Evolutionary conservation across 2,113 vertebrate genomes (phyloP).

Genomic region (Tretioscincus oriximinensis): DNA sequence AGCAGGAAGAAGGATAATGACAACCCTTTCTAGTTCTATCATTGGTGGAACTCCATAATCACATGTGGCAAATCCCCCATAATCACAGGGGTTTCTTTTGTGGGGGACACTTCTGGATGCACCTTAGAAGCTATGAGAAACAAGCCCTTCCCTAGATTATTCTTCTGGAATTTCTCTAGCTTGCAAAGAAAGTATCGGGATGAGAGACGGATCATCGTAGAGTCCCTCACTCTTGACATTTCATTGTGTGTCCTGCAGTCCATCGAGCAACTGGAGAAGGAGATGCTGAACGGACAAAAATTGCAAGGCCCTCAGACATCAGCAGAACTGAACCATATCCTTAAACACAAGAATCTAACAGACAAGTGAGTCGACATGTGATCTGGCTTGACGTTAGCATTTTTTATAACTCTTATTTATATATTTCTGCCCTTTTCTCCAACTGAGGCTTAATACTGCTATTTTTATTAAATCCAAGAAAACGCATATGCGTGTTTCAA

Average conservation of each 20-base stretch:
- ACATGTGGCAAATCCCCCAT: too few relatives aligned
- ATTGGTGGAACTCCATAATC: too few relatives aligned
- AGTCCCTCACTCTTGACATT: not conserved
- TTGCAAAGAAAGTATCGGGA: not conserved
- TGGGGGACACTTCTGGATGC: not conserved
- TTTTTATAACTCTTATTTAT: too few relatives aligned
- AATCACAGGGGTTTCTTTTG: too few relatives aligned
- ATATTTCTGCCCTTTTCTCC: too few relatives aligned
- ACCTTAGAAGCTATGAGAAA: not conserved
- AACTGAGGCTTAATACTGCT: too few relatives aligned
- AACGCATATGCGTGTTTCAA: too few relatives aligned
- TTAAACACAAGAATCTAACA: slow-evolving; percentile 83
- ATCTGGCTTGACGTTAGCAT: not conserved
- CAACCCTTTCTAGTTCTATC: too few relatives aligned
- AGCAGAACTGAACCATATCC: slow-evolving; percentile 84
- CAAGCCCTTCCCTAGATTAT: not conserved
- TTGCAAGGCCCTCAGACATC: slow-evolving; percentile 95
- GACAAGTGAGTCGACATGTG: slow-evolving; percentile 82
- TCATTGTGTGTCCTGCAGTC: slow-evolving; percentile 71
- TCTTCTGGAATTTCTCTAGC: too few relatives aligned
- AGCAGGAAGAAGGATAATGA: too few relatives aligned
- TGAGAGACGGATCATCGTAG: not conserved
- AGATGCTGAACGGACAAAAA: slow-evolving; percentile 97
- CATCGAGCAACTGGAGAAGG: slow-evolving; percentile 92
- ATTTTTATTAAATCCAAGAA: too few relatives aligned